Evolutionary conservation across 1,140 invertebrate species (phyloP).

Genomic region (Eupristina koningsbergeri): DNA sequence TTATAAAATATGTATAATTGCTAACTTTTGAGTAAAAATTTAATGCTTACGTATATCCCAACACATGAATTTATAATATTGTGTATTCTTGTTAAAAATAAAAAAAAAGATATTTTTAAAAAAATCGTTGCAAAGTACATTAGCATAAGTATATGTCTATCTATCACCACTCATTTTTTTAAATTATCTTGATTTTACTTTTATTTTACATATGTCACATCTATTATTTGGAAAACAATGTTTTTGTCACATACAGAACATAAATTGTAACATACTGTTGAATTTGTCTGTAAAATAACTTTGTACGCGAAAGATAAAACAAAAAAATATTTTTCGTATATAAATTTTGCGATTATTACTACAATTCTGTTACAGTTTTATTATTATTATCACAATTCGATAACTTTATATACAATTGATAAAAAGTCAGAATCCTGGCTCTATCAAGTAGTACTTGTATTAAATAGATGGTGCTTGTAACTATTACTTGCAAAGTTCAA

Average conservation of each 20-base stretch:
- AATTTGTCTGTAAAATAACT: background rate
- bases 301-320: background rate
- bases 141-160: background rate
- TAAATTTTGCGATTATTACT: background rate
- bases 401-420: background rate
- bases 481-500: background rate
- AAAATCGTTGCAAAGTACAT: background rate
- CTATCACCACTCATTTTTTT: too few relatives aligned
- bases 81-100: background rate
- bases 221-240: background rate
- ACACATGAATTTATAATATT: too few relatives aligned
- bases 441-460: background rate
- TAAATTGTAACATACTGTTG: too few relatives aligned
- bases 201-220: background rate
- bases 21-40: too few relatives aligned
- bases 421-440: background rate
- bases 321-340: background rate
- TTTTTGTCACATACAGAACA: too few relatives aligned
- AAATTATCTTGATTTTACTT: too few relatives aligned
- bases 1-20: too few relatives aligned
- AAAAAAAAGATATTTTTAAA: background rate
- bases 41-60: too few relatives aligned
- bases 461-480: background rate
- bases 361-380: background rate
- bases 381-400: background rate